Base-by-base conservation (phyloP, 2,797 vertebrate genomes). In the Poliocrania exsul region DNA sequence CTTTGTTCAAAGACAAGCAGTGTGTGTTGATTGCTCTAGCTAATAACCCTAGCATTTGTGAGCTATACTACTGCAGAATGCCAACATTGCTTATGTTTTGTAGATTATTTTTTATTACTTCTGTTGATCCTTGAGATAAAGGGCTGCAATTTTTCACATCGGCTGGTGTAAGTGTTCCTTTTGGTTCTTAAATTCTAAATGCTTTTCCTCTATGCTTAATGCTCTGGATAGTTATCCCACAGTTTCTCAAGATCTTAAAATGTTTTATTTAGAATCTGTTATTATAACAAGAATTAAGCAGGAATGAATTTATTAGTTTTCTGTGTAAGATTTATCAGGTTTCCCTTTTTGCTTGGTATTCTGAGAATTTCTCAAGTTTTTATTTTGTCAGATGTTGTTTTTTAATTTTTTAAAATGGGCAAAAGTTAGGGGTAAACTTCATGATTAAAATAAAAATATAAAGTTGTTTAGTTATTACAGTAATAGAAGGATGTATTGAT, bases 11-110 rank as follows among this genome's bases (percentile, higher is more conserved):
- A 47, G 46, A 44, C 10, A 51, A 69, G 9, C 4, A 44, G 25
- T 0, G 0, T 56, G 13, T 25, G 17, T 66, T 70, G 78, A 66
- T 19, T 86, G 20, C 14, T 70, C 14, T 50, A 23, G 15, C 35
- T 70, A 7, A 40, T 54, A 50, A 23, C n/a, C 6, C 2, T 13
- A 35, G 31, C 2, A 10, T 83, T 82, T 14, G 23, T 24, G 8
- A 42, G 12, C 29, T 72, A 3, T 73, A 25, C 6, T 53, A 9
- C 16, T 54, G n/a, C 65, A 31, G 23, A 69, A 67, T 73, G 50
- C 47, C 31, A 69, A 4, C 7, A 24, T 51, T 47, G 23, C 13
- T 81, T 29, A 23, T 42, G 21, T 25, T 58, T 78, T 16, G 16
- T 26, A 15, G 11, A 4, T 47, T 38, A 13, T 42, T 40, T 81